These are phyloP conservation scores for Aleiodes alternator DNA, from an alignment of 2,888 invertebrate species.

Conservation along the genomic window DNA sequence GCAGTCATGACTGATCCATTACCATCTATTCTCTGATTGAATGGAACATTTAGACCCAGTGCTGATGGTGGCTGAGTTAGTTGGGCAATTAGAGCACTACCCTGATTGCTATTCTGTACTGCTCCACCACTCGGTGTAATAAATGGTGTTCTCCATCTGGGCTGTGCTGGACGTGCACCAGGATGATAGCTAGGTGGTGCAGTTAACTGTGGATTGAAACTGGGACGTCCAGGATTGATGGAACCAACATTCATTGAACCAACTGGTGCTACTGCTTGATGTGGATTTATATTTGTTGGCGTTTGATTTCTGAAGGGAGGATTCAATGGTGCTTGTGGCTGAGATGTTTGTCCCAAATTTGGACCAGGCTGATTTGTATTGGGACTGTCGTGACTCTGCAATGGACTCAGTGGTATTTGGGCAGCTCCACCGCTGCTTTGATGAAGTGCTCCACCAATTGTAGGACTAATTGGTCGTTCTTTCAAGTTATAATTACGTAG, in stretches of 20 bases:
- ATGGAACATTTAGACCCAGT: conserved; percentile 75
- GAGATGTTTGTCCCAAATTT: conserved; percentile 67
- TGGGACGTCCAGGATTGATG: conserved; percentile 69
- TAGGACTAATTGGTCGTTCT: conserved; percentile 83
- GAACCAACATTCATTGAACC: conserved; percentile 64
- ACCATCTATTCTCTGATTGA: conserved; percentile 71
- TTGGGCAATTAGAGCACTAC: conserved; percentile 79
- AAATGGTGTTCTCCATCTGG: conserved; percentile 66
- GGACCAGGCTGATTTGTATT: conserved; percentile 73
- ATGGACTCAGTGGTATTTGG: conserved; percentile 77
- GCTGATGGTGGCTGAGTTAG: conserved; percentile 78
- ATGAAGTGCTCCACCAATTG: conserved; percentile 77
- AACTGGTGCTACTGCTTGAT: conserved; percentile 66
- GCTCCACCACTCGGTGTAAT: conserved; percentile 66
- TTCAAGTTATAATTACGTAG: conserved; percentile 76
- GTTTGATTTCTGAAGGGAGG: conserved; percentile 73
- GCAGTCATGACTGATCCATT: conserved; percentile 58
- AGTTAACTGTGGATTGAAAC: conserved; percentile 72
- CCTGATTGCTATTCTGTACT: conserved; percentile 71
- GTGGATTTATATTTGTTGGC: conserved; percentile 64
- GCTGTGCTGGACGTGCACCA: conserved; percentile 63
- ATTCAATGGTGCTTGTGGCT: conserved; percentile 71
- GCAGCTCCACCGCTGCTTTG: conserved; percentile 66
- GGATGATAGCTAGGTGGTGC: conserved; percentile 77
- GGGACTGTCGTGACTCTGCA: conserved; percentile 78